Evolutionary conservation across 2,113 vertebrate species (phyloP).

Genomic region (Benitochromis conjunctus): DNA sequence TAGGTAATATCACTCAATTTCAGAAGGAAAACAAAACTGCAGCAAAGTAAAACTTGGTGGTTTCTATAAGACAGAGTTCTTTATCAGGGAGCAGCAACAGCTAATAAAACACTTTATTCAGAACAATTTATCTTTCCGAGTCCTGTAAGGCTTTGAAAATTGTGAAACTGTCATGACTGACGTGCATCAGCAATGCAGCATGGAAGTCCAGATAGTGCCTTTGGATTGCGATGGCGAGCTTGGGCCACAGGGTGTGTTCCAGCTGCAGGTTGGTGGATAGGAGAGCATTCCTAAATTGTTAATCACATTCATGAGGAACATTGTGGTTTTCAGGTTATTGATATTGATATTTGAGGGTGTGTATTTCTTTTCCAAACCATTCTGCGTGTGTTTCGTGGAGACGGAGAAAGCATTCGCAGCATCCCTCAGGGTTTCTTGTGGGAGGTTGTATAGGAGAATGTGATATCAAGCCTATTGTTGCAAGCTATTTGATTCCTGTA

Average conservation of each 20-base stretch:
- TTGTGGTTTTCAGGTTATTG: background rate
- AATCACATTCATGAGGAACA: background rate
- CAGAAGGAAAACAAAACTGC: background rate
- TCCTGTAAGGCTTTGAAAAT: background rate
- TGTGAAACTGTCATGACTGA: background rate
- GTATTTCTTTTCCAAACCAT: background rate
- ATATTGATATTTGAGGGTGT: background rate
- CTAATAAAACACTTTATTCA: background rate
- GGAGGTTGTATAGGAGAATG: background rate
- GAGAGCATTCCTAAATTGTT: background rate
- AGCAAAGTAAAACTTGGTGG: background rate
- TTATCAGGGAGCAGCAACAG: background rate
- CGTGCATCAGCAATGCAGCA: background rate
- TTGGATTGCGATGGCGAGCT: background rate
- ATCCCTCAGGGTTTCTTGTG: background rate
- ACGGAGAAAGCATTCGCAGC: background rate
- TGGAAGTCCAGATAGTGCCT: background rate
- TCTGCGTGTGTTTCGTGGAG: background rate
- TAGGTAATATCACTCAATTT: background rate
- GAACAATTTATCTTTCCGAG: accelerated
- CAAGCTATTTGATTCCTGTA: background rate
- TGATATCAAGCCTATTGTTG: background rate
- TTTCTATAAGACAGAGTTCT: background rate
- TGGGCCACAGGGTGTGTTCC: background rate
- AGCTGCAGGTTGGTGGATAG: background rate